Evolutionary conservation across 1,140 invertebrate species (phyloP), one percentile per base, ranked within the genome.

Genomic region (Arion vulgaris): DNA sequence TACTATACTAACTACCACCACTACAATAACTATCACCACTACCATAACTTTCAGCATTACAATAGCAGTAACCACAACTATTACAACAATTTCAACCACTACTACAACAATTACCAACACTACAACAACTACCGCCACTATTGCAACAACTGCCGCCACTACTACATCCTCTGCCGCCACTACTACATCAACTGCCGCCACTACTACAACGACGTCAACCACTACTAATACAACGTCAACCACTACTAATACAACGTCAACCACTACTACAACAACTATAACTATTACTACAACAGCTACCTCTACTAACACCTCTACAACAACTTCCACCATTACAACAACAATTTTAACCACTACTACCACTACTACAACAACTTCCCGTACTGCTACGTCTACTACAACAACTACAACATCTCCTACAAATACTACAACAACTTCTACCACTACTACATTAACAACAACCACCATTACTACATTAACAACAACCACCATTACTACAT

Each of bases 271-370:
- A 7, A 81, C 66, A 75, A 81, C 80, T 39, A 81, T 34, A 45
- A 81, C 80, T 81, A 81, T 68, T 81, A 81, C 49, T 81, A 81
- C 69, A 76, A 81, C 80, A 76, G 74, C 80, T 81, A 81, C 80
- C 74, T 75, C 80, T 81, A 74, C 80, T 81, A 74, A 38, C 73
- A 81, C 80, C 73, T 75, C 80, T 81, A 81, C 80, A 75, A 81
- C 69, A 75, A 81, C 69, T 81, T 75, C 69, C 45, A 81, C 80
- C 45, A 81, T 68, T 75, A 73, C 66, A 75, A 74, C 80, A 75
- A 74, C 80, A 75, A 49, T 39, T 81, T 75, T 68, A 45, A 74
- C 80, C 73, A 74, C 80, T 74, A 81, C 80, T 81, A 73, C 69
- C 74, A 81, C 41, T 7, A 45, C 41, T 45, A 45, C 41, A 7